These are phyloP conservation scores for Ptychadena robeensis DNA, from an alignment of 2,797 vertebrate species.

Conservation along the genomic window DNA sequence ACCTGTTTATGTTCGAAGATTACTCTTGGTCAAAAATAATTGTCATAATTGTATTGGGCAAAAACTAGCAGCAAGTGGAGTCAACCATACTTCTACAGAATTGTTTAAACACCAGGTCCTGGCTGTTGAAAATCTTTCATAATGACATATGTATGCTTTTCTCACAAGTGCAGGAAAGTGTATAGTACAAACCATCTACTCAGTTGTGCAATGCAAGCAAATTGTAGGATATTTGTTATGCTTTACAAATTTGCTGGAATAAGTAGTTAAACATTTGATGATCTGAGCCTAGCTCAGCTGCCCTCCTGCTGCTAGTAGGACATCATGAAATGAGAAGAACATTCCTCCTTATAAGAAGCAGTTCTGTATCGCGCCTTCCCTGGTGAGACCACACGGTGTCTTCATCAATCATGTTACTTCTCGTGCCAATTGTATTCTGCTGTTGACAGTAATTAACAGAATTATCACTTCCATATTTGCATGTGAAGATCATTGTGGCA, in stretches of 20 bases:
- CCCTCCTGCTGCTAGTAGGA: slow-evolving; percentile 11
- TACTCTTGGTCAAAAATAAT: neutral
- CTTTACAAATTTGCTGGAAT: slow-evolving; percentile 8
- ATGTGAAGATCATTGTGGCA: neutral
- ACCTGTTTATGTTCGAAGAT: too few relatives aligned
- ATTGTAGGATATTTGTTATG: slow-evolving; percentile 8
- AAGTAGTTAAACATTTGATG: neutral
- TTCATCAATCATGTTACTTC: slow-evolving; percentile 40
- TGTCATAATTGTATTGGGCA: neutral
- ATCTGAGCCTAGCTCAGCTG: neutral
- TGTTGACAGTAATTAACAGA: slow-evolving; percentile 9
- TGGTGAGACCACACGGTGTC: slow-evolving; percentile 14
- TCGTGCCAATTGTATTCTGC: neutral
- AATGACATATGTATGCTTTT: neutral
- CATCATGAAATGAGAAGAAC: neutral
- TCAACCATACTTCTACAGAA: neutral
- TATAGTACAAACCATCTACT: neutral
- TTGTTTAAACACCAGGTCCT: too few relatives aligned
- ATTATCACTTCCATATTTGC: slow-evolving; percentile 1
- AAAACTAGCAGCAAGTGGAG: neutral
- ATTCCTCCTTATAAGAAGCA: neutral
- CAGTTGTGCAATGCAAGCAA: neutral
- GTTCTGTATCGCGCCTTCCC: slow-evolving; percentile 1
- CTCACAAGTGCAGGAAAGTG: neutral
- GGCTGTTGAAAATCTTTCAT: neutral